Evolutionary conservation across 2,797 vertebrate genomes (phyloP).

Genomic region (Emydoidea blandingii): DNA sequence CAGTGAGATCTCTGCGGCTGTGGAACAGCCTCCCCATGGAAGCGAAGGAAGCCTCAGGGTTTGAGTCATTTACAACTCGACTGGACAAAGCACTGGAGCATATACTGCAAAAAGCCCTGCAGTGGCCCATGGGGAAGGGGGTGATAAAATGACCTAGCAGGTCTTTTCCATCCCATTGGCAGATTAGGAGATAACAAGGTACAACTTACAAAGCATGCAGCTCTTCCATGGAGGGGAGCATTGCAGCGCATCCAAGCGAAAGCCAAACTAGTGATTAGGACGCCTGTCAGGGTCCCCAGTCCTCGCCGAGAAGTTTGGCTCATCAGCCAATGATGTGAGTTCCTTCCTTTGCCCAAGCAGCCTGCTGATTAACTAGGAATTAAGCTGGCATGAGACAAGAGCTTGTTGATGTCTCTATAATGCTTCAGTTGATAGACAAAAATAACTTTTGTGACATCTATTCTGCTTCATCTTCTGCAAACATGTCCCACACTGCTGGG

Average conservation of each 20-base stretch:
- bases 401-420: conserved; percentile 73
- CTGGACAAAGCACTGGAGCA: not conserved
- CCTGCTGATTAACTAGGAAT: conserved; percentile 74
- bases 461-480: conserved; percentile 56
- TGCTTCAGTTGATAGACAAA: conserved; percentile 70
- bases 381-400: conserved; percentile 75
- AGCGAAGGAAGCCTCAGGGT: not conserved
- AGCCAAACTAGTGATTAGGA: conserved; percentile 14
- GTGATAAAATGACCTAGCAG: not conserved
- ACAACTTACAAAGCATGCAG: not conserved
- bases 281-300: conserved; percentile 16
- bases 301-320: conserved; percentile 64
- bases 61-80: conserved; percentile 2
- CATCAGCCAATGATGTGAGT: conserved; percentile 66
- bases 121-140: not conserved
- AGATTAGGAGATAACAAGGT: conserved; percentile 5
- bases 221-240: not conserved
- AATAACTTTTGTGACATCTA: conserved; percentile 60
- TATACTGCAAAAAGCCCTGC: not conserved
- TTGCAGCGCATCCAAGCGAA: not conserved
- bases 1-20: not conserved
- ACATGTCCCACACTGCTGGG: conserved; percentile 26
- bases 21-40: not conserved
- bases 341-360: conserved; percentile 67
- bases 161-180: not conserved